Evolutionary conservation across 2,113 vertebrate species (phyloP), one percentile per base, ranked within the genome.

Genomic region (Canis aureus): DNA sequence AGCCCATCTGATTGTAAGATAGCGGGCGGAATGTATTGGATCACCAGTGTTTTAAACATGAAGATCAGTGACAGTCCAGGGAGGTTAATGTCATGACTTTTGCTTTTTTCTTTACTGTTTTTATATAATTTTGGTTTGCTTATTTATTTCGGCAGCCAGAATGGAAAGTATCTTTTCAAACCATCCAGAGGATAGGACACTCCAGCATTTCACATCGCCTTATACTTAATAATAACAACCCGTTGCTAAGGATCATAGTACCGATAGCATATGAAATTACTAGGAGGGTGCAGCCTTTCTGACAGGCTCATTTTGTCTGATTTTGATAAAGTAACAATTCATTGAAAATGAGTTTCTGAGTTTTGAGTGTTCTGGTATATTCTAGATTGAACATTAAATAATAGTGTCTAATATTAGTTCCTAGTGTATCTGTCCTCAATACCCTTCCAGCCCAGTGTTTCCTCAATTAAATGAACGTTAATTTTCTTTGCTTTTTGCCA

Each of bases 301-400:
- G 91, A 96, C 51, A 64, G 25, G 66, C 67, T 93, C 62, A 35
- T 79, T 87, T 92, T 55, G 80, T 84, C 66, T 94, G 43, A 84
- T 94, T 91, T 91, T 96, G 55, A 95, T 91, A 80, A 93, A 95
- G 95, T 84, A 92, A 78, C 55, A 92, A 84, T 84, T 27, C 81
- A 76, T 4, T 87, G 57, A 94, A 89, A 97, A 89, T 83, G 15
- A 69, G 27, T 80, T 94, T 92, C 74, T 79, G 10, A 90, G 35
- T 38, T 81, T 81, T 88, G 38, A 93, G 15, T 51, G 23, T 57
- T 57, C 73, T 80, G 55, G 85, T 69, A 91, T 66, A 84, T 81
- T 97, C 43, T 95, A 57, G 19, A 20, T 51, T 25, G 38, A 73
- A 91, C 84, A 69, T 88, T 80, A 88, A 94, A 91, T 80, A 90